Conservation (phyloP, 2,797 vertebrate genomes). For the Manis crassicaudata region DNA sequence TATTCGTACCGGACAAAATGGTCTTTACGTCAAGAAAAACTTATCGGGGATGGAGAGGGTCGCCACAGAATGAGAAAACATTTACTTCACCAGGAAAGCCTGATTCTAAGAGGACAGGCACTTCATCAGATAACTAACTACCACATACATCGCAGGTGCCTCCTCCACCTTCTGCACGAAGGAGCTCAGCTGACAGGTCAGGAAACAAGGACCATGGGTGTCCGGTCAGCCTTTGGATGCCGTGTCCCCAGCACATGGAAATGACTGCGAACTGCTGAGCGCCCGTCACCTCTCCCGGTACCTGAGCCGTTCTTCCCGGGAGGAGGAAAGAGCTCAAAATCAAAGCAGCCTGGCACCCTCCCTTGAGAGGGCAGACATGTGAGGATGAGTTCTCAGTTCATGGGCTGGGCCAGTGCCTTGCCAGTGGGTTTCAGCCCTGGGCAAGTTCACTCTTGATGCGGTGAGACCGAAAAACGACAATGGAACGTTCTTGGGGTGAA, state of each 20-base stretch:
- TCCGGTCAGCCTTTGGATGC: not conserved
- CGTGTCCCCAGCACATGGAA: not conserved
- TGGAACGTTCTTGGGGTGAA: no score
- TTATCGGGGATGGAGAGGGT: not conserved
- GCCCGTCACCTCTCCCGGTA: not conserved
- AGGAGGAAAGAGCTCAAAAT: not conserved
- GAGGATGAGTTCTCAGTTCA: not conserved
- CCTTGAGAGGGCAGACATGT: not conserved
- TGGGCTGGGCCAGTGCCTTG: not conserved
- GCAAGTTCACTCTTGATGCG: no score
- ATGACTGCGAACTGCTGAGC: accelerated
- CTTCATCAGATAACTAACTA: not conserved
- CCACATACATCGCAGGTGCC: accelerated
- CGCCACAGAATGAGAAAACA: not conserved
- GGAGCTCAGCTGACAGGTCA: not conserved
- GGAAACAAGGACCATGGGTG: not conserved
- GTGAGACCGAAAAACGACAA: no score
- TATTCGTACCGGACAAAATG: not conserved
- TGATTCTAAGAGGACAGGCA: not conserved
- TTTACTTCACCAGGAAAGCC: not conserved
- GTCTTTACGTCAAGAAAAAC: not conserved
- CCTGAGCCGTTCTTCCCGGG: accelerated
- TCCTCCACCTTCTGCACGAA: not conserved
- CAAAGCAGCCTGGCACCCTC: not conserved
- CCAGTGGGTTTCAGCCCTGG: no score